These are phyloP conservation scores for Tribolium madens DNA, from an alignment of 1,140 invertebrate species.

Conservation along the genomic window DNA sequence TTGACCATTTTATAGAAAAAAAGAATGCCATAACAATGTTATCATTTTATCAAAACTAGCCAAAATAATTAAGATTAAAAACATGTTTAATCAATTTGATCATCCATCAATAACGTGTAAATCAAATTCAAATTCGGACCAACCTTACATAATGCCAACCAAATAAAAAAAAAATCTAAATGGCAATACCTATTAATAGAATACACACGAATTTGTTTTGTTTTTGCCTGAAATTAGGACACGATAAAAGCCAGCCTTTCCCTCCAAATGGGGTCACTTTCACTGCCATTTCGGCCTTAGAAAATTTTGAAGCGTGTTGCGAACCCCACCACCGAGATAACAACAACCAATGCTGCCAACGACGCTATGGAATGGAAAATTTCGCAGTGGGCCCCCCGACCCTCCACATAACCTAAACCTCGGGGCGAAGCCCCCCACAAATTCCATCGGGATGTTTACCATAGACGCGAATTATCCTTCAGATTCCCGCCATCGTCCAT, in stretches of 20 bases:
- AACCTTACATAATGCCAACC: conserved; percentile 9
- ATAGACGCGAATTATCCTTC: conserved; percentile 47
- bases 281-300: not conserved
- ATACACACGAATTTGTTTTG: not conserved
- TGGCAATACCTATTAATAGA: conserved; percentile 12
- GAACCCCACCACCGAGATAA: conserved; percentile 55
- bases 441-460: conserved; percentile 43
- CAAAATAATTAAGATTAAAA: no score
- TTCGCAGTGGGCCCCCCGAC: conserved; percentile 13
- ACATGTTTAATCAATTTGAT: no score
- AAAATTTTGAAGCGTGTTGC: not conserved
- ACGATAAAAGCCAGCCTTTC: not conserved
- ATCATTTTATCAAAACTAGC: no score
- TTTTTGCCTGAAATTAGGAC: no score
- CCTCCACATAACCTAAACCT: conserved; percentile 46
- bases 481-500: conserved; percentile 63
- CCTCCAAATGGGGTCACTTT: not conserved
- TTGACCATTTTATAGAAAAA: no score
- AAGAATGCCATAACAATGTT: no score
- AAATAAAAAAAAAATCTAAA: conserved; percentile 18
- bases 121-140: not conserved
- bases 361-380: conserved; percentile 53
- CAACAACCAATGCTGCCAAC: conserved; percentile 55
- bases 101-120: not conserved
- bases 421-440: not conserved